Evolutionary conservation across 2,113 vertebrate species (phyloP).

Genomic region (Ariopsis seemanni): DNA sequence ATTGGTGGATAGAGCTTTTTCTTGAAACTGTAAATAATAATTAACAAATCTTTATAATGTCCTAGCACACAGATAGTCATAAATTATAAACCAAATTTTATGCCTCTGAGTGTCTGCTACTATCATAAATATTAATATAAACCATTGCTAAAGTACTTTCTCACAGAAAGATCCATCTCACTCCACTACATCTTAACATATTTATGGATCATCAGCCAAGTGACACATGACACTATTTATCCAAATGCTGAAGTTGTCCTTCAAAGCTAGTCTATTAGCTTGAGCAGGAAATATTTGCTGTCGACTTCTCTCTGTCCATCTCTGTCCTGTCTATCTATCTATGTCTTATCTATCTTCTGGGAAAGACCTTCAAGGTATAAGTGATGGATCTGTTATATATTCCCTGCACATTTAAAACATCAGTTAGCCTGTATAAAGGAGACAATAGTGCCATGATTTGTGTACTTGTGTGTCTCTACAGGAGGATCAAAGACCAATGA

Average conservation of each 20-base stretch:
- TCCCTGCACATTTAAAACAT: slow-evolving; percentile 28
- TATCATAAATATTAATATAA: background rate
- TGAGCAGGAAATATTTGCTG: slow-evolving; percentile 14
- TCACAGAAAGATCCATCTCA: background rate
- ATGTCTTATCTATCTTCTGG: slow-evolving; percentile 6
- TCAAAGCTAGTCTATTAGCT: slow-evolving; percentile 1
- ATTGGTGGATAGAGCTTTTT: slow-evolving; percentile 1
- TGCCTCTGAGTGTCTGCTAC: background rate
- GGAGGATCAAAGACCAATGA: background rate
- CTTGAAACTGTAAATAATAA: slow-evolving; percentile 16
- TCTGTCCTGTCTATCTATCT: slow-evolving; percentile 19
- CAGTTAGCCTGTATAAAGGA: slow-evolving; percentile 8
- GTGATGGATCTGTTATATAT: slow-evolving; percentile 14
- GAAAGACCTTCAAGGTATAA: slow-evolving; percentile 24
- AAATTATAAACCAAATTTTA: background rate
- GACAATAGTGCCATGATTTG: slow-evolving; percentile 16
- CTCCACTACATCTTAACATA: slow-evolving; percentile 5
- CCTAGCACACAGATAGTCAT: background rate
- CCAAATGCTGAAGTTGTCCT: slow-evolving; percentile 17
- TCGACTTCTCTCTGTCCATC: slow-evolving; percentile 10
- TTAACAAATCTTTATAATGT: background rate
- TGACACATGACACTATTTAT: slow-evolving; percentile 27
- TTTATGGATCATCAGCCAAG: background rate
- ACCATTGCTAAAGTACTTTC: background rate
- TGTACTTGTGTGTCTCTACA: slow-evolving; percentile 1